Evolutionary conservation across 2,113 vertebrate species (phyloP).

Genomic region (Microtus pennsylvanicus): DNA sequence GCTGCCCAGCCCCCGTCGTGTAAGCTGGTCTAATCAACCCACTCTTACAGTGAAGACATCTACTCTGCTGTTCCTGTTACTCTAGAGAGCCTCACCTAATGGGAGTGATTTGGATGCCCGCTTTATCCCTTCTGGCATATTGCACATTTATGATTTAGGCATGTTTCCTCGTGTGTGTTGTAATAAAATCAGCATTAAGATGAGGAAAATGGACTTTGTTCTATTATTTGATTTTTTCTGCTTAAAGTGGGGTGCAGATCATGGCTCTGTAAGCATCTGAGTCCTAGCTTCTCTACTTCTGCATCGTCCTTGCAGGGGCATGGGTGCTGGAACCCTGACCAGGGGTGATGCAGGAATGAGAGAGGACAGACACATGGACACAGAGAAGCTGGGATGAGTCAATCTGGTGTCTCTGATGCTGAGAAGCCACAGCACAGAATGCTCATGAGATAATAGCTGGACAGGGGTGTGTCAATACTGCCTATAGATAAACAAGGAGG

Average conservation of each 20-base stretch:
- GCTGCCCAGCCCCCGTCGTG: background rate
- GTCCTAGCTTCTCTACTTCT: background rate
- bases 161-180: accelerated
- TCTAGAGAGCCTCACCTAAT: background rate
- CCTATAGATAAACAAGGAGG: background rate
- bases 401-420: background rate
- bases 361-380: background rate
- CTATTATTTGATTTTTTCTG: background rate
- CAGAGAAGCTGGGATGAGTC: background rate
- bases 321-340: background rate
- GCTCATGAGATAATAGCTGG: background rate
- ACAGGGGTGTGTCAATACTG: background rate
- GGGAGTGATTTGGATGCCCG: accelerated
- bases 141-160: accelerated
- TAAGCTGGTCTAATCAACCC: background rate
- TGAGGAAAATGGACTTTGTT: background rate
- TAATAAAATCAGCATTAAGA: background rate
- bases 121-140: accelerated
- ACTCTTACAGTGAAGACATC: background rate
- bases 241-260: background rate
- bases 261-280: accelerated
- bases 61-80: background rate
- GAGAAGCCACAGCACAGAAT: background rate
- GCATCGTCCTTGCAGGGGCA: accelerated
- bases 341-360: background rate